These are phyloP conservation scores for Globia sparganii DNA, from an alignment of 2,888 invertebrate genomes.

Conservation along the genomic window DNA sequence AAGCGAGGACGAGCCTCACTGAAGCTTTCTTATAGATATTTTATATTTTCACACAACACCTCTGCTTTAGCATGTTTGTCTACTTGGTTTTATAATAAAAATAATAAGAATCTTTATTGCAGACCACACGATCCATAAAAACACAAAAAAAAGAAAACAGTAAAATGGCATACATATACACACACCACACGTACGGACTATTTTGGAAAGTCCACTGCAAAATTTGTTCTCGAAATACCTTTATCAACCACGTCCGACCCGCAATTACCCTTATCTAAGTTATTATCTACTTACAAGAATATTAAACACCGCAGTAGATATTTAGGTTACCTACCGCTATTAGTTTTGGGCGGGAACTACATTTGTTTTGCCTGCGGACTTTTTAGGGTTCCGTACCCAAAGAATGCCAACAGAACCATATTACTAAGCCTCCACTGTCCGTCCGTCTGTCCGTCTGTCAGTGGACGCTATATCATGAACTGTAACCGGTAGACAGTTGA, in stretches of 20 bases:
- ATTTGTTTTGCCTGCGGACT: not conserved
- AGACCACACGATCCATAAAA: no score
- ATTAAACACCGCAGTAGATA: not conserved
- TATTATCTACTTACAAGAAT: not conserved
- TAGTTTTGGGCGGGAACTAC: not conserved
- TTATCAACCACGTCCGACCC: not conserved
- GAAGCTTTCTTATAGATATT: constrained; percentile 9
- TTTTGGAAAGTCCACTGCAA: not conserved
- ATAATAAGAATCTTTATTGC: no score
- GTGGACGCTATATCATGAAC: no score
- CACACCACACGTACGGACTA: not conserved
- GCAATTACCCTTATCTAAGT: not conserved
- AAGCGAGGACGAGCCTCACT: not conserved
- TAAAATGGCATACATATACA: no score
- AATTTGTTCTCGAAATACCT: not conserved
- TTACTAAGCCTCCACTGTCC: no score
- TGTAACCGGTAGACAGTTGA: no score
- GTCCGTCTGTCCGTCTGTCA: no score
- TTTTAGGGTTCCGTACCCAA: no score
- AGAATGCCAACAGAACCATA: no score
- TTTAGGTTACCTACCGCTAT: not conserved
- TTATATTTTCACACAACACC: not conserved
- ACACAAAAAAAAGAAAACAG: no score
- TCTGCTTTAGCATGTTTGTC: not conserved
- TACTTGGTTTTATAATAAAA: not conserved